phyloP scores from a whole-genome alignment of 1,140 invertebrate species.

The Eueides isabella region DNA sequence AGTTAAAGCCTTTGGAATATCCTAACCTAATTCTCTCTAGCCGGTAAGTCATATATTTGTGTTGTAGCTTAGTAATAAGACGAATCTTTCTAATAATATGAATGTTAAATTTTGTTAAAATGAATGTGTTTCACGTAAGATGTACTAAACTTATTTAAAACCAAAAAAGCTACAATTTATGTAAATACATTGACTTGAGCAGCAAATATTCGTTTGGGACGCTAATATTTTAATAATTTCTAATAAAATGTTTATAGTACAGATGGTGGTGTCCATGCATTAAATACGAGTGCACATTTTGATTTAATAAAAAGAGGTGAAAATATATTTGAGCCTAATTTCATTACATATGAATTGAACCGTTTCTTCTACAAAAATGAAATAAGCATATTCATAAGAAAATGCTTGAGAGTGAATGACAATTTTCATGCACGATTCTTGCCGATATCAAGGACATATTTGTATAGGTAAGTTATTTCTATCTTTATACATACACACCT shows the following conservation, averaged over 20 bases:
- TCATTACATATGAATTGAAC: slow-evolving; percentile 82
- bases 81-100: too few species aligned
- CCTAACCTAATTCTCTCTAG: slow-evolving; percentile 84
- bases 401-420: slow-evolving; percentile 82
- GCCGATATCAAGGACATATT: slow-evolving; percentile 85
- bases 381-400: slow-evolving; percentile 82
- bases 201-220: too few species aligned
- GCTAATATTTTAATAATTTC: not conserved
- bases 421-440: slow-evolving; percentile 84
- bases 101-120: too few species aligned
- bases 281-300: slow-evolving; percentile 85
- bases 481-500: not conserved
- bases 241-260: slow-evolving; percentile 79
- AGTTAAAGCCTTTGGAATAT: slow-evolving; percentile 75
- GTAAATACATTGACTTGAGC: too few species aligned
- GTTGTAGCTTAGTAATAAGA: not conserved
- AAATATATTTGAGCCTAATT: slow-evolving; percentile 73
- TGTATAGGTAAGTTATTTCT: slow-evolving; percentile 83
- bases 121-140: too few species aligned
- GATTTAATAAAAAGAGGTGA: slow-evolving; percentile 81
- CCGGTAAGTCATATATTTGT: slow-evolving; percentile 79
- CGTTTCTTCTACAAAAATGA: slow-evolving; percentile 82
- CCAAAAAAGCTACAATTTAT: too few species aligned
- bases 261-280: slow-evolving; percentile 88
- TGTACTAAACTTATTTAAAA: too few species aligned